Evolutionary conservation across 2,888 invertebrate genomes (phyloP).

Genomic region (Harpalus rubripes): DNA sequence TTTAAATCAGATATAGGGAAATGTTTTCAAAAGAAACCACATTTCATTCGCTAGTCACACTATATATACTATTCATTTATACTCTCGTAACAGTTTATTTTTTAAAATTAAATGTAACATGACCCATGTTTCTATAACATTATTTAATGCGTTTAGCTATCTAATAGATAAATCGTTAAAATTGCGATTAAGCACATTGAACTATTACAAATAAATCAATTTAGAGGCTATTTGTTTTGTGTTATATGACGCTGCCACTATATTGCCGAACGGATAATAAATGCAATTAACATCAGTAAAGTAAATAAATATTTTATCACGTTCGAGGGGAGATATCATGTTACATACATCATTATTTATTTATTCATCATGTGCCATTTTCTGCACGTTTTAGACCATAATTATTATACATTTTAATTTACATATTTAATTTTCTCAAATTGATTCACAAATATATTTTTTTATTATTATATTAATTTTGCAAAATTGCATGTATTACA

Average conservation of each 20-base stretch:
- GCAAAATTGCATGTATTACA: too few species aligned
- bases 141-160: too few species aligned
- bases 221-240: slow-evolving; percentile 8
- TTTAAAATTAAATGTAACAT: too few species aligned
- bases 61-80: too few species aligned
- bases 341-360: slow-evolving; percentile 9
- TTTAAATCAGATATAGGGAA: too few species aligned
- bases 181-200: background rate
- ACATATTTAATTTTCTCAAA: too few species aligned
- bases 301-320: slow-evolving; percentile 45
- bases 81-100: too few species aligned
- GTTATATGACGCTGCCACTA: slow-evolving; percentile 8
- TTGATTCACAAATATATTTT: too few species aligned
- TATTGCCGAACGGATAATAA: slow-evolving; percentile 28
- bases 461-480: too few species aligned
- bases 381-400: background rate
- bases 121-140: too few species aligned
- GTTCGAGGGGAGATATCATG: slow-evolving; percentile 11
- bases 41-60: too few species aligned
- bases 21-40: too few species aligned
- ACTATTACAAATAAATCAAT: background rate
- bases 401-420: background rate
- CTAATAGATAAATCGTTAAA: background rate
- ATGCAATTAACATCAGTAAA: slow-evolving; percentile 35
- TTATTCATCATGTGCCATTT: background rate